Conservation (phyloP, 2,888 invertebrate genomes). For the Cataglyphis cursor region DNA sequence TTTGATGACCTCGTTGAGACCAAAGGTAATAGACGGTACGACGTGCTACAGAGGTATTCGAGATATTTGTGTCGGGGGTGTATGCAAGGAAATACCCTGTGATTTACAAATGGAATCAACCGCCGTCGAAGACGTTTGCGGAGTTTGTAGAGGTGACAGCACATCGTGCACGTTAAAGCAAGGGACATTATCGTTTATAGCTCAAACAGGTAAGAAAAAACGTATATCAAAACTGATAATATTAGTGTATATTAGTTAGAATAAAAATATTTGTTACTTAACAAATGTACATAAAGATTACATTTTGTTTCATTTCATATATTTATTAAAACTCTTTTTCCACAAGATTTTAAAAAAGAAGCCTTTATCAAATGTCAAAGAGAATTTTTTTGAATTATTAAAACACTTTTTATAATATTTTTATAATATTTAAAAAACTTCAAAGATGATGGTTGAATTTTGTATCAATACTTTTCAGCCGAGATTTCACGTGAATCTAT, state of each 20-base stretch:
- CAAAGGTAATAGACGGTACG: slow-evolving; percentile 88
- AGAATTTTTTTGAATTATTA: not conserved
- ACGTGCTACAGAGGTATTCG: slow-evolving; percentile 87
- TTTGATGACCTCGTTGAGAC: slow-evolving; percentile 85
- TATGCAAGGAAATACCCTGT: slow-evolving; percentile 88
- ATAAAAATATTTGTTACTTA: not conserved
- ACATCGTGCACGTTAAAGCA: slow-evolving; percentile 87
- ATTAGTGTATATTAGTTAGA: not conserved
- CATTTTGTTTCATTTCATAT: not conserved
- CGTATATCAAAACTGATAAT: not conserved
- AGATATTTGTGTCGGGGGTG: slow-evolving; percentile 88
- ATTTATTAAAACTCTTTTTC: not conserved
- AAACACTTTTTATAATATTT: not conserved
- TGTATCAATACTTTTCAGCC: not conserved
- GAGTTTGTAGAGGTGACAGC: slow-evolving; percentile 90
- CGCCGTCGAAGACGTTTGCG: slow-evolving; percentile 89
- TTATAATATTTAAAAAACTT: slow-evolving; percentile 3
- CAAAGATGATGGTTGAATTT: slow-evolving; percentile 6
- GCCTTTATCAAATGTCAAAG: not conserved
- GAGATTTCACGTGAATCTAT: slow-evolving; percentile 9
- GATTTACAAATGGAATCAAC: slow-evolving; percentile 88
- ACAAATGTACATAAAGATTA: not conserved
- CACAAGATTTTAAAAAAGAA: not conserved
- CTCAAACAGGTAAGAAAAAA: slow-evolving; percentile 67
- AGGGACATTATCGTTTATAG: slow-evolving; percentile 85